These are phyloP conservation scores for Arothron firmamentum DNA, from an alignment of 2,113 vertebrate genomes.

Conservation along the genomic window DNA sequence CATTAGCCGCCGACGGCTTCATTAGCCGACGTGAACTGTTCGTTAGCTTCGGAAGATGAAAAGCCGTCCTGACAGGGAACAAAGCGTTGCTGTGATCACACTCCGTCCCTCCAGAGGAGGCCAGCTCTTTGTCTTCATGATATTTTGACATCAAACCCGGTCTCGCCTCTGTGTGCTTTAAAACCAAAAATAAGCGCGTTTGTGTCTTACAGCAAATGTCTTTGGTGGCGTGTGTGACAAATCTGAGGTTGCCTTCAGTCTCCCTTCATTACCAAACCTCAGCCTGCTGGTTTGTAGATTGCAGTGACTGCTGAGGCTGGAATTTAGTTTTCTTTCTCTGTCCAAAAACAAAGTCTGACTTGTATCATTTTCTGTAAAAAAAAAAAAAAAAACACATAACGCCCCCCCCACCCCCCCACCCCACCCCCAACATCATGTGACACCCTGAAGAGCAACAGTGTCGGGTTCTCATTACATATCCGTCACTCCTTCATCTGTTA, in stretches of 20 bases:
- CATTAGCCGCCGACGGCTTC: slow-evolving; percentile 49
- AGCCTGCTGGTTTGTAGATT: slow-evolving; percentile 68
- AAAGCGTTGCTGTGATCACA: slow-evolving; percentile 66
- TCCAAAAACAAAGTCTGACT: slow-evolving; percentile 66
- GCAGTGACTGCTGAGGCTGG: slow-evolving; percentile 64
- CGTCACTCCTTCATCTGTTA: not conserved
- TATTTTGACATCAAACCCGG: slow-evolving; percentile 61
- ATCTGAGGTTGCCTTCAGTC: slow-evolving; percentile 58
- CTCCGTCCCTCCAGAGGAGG: slow-evolving; percentile 47
- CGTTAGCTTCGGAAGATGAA: slow-evolving; percentile 58
- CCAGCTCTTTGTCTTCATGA: slow-evolving; percentile 57
- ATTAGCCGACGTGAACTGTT: slow-evolving; percentile 56
- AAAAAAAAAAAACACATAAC: too few relatives aligned
- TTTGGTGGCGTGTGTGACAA: slow-evolving; percentile 47
- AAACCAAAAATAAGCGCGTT: slow-evolving; percentile 21
- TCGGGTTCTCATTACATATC: too few relatives aligned
- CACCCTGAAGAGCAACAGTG: too few relatives aligned
- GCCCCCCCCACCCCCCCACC: too few relatives aligned
- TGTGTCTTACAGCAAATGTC: slow-evolving; percentile 37
- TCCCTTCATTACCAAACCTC: slow-evolving; percentile 48
- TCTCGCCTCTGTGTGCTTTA: slow-evolving; percentile 26
- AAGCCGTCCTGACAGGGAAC: slow-evolving; percentile 62
- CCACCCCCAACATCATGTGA: too few relatives aligned
- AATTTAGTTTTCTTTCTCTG: slow-evolving; percentile 40
- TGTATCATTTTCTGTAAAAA: slow-evolving; percentile 35